These are phyloP conservation scores for Formicarius rufipectus DNA, from an alignment of 2,113 vertebrate species.

Conservation along the genomic window DNA sequence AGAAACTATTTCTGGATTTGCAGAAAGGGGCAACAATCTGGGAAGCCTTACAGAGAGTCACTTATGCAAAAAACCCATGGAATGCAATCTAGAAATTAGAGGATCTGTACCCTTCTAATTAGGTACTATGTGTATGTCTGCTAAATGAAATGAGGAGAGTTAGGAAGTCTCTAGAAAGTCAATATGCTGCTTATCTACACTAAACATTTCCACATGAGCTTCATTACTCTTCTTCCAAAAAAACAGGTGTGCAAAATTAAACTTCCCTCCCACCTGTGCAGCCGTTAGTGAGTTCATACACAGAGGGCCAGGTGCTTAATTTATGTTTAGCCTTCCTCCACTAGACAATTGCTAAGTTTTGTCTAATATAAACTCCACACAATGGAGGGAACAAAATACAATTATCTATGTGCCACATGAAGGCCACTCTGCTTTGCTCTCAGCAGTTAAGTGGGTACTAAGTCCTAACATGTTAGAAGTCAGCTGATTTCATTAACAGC, in stretches of 20 bases:
- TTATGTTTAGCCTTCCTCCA: background rate
- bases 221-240: background rate
- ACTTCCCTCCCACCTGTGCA: background rate
- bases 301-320: background rate
- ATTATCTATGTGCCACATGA: background rate
- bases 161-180: background rate
- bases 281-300: background rate
- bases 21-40: background rate
- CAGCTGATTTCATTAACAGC: background rate
- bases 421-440: background rate
- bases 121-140: accelerated
- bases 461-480: background rate
- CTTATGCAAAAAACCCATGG: background rate
- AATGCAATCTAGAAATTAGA: background rate
- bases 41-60: background rate
- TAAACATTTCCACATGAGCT: background rate
- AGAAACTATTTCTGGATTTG: background rate
- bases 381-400: background rate
- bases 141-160: background rate
- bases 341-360: background rate
- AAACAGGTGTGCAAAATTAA: background rate
- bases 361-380: background rate
- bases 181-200: background rate
- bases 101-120: background rate
- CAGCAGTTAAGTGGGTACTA: background rate